These are phyloP conservation scores for Drosophila pseudoananassae DNA, from an alignment of 1,140 invertebrate species.

Conservation along the genomic window DNA sequence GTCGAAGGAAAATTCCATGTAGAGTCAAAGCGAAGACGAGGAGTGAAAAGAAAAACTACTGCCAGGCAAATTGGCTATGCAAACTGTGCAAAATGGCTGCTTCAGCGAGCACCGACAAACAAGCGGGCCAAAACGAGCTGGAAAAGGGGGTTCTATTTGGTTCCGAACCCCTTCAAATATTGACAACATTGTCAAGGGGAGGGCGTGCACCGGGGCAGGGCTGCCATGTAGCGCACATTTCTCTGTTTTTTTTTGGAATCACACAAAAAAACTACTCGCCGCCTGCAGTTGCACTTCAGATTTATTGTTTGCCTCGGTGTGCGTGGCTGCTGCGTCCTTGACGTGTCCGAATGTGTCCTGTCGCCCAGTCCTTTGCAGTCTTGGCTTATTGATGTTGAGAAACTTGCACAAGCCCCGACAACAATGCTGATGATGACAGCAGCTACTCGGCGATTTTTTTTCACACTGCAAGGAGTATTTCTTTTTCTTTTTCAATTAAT, in stretches of 20 bases:
- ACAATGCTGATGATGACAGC: conserved; percentile 75
- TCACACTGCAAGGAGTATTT: background rate
- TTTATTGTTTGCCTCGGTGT: conserved; percentile 77
- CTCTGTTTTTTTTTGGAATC: conserved; percentile 25
- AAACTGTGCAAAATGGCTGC: conserved; percentile 74
- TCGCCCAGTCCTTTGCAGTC: conserved; percentile 33
- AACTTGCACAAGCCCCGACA: conserved; percentile 49
- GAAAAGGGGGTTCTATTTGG: conserved; percentile 3
- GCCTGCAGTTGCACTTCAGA: conserved; percentile 70
- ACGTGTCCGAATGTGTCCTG: conserved; percentile 45
- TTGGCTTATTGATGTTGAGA: conserved; percentile 61
- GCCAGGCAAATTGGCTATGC: conserved; percentile 73
- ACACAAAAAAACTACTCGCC: conserved; percentile 25
- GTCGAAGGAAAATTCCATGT: conserved; percentile 26
- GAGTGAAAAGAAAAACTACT: conserved; percentile 44
- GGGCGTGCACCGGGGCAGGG: conserved; percentile 3
- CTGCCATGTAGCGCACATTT: conserved; percentile 19
- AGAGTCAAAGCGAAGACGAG: conserved; percentile 46
- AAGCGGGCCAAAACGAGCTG: conserved; percentile 34
- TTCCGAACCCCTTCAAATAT: conserved; percentile 29
- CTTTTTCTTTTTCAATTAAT: background rate
- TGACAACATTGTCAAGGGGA: conserved; percentile 61
- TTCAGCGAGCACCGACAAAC: conserved; percentile 68
- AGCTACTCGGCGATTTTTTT: conserved; percentile 18
- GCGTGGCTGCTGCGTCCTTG: conserved; percentile 44